Evolutionary conservation across 2,797 vertebrate species (phyloP).

Genomic region (Ciconia nigra): DNA sequence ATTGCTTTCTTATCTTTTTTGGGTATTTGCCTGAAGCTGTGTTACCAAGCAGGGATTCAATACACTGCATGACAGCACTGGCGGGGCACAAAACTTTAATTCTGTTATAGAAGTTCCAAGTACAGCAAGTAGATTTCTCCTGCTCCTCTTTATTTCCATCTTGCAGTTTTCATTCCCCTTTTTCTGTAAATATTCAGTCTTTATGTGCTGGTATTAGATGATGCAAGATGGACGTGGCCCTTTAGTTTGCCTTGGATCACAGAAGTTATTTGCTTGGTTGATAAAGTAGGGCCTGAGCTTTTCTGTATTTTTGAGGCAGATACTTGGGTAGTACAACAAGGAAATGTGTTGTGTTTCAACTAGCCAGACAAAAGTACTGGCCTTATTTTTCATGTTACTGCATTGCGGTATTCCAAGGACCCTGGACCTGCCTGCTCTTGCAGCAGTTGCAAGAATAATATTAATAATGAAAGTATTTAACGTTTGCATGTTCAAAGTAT

Average conservation of each 20-base stretch:
- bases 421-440: background rate
- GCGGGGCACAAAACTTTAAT: background rate
- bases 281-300: background rate
- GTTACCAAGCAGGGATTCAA: background rate
- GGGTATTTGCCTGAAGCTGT: background rate
- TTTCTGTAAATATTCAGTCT: background rate
- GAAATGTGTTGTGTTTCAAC: background rate
- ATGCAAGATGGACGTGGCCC: background rate
- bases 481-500: background rate
- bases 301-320: background rate
- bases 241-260: background rate
- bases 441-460: background rate
- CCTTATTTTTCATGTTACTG: background rate
- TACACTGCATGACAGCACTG: background rate
- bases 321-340: background rate
- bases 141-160: background rate
- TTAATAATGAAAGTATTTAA: background rate
- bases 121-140: background rate
- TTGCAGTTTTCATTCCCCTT: background rate
- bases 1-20: background rate
- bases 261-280: background rate
- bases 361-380: background rate
- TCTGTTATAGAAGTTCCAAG: background rate
- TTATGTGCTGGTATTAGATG: background rate
- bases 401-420: background rate